A percentile compares a stretch with the other conserved stretches of the same genome.
Conservation (phyloP, 1,140 invertebrate genomes). For the Ooceraea biroi region DNA sequence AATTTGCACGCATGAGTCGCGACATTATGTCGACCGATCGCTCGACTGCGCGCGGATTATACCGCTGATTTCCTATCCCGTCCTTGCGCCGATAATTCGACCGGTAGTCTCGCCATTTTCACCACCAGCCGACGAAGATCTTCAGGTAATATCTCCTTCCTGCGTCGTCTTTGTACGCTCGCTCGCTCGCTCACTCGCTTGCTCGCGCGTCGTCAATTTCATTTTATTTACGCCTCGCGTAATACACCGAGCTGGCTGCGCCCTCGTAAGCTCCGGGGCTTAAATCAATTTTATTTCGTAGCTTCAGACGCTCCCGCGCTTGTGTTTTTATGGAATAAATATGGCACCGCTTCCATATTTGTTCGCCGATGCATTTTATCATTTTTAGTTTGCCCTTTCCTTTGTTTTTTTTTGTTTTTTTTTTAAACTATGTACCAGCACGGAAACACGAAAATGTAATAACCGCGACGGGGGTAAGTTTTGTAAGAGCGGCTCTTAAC, state of each 20-base stretch:
- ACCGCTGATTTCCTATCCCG: conserved; percentile 2
- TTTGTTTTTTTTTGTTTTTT: not conserved
- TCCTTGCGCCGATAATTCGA: not conserved
- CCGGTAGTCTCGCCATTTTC: not conserved
- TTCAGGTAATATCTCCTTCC: conserved; percentile 29
- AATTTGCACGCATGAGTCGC: conserved; percentile 36
- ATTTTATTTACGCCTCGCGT: conserved; percentile 29
- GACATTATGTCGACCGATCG: conserved; percentile 19
- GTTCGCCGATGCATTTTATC: not conserved
- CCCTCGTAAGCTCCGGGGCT: not conserved
- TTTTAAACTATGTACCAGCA: not conserved
- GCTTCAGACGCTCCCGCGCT: not conserved
- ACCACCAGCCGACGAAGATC: no score
- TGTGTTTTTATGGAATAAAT: conserved; percentile 22
- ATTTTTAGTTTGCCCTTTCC: not conserved
- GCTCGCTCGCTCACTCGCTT: not conserved
- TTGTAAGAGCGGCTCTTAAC: conserved; percentile 7
- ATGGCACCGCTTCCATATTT: not conserved
- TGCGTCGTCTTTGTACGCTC: not conserved
- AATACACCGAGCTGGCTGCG: not conserved
- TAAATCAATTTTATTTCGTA: conserved; percentile 47
- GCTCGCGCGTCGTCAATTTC: conserved; percentile 23
- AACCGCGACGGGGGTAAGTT: not conserved
- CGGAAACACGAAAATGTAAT: conserved; percentile 9
- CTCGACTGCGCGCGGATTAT: not conserved